phyloP scores from a whole-genome alignment of 2,797 vertebrate species.

The Urophycis tenuis region DNA sequence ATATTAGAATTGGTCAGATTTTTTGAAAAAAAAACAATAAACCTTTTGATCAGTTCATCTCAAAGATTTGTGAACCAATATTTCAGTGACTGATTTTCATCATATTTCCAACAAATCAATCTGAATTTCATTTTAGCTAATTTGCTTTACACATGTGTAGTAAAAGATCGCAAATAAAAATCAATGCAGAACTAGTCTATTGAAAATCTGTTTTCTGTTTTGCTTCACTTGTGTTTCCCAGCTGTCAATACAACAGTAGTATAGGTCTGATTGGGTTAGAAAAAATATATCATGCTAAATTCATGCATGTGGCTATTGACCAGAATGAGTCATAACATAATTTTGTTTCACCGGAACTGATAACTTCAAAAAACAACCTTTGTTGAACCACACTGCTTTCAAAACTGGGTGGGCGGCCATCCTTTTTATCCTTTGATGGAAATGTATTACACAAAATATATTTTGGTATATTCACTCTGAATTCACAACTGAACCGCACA shows the following conservation, averaged over 20 bases:
- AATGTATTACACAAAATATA: background rate
- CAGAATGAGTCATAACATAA: background rate
- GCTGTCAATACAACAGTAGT: background rate
- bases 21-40: background rate
- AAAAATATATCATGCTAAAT: background rate
- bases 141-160: background rate
- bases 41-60: background rate
- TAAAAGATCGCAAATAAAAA: background rate
- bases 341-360: background rate
- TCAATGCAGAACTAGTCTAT: background rate
- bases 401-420: too few species aligned
- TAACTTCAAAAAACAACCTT: background rate
- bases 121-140: background rate
- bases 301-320: background rate
- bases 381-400: too few species aligned
- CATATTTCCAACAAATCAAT: background rate
- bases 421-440: too few species aligned
- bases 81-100: background rate
- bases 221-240: background rate
- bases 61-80: background rate
- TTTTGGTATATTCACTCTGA: background rate
- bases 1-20: background rate
- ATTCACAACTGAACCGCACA: background rate
- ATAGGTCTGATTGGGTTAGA: background rate
- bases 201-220: slow-evolving; percentile 2